A percentile compares a stretch with the other conserved stretches of the same genome.
phyloP scores from a whole-genome alignment of 1,140 invertebrate genomes.

The Lepidurus packardi region DNA sequence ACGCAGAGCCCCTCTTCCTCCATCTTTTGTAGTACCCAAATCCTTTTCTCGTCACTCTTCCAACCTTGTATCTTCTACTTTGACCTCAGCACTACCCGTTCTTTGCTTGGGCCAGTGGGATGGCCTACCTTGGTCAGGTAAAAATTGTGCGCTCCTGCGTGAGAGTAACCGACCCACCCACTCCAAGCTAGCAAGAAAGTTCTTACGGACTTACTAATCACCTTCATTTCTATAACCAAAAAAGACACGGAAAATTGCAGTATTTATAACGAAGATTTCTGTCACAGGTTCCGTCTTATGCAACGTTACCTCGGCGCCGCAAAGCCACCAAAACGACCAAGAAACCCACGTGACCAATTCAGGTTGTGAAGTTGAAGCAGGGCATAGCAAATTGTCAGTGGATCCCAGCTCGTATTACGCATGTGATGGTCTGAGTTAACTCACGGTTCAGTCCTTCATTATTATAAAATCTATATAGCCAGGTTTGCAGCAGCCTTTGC shows the following conservation, averaged over 20 bases:
- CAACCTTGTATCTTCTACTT: slow-evolving; percentile 13
- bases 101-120: slow-evolving; percentile 19
- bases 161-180: slow-evolving; percentile 16
- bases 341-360: slow-evolving; percentile 27
- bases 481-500: not conserved
- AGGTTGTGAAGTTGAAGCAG: slow-evolving; percentile 4
- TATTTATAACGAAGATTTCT: slow-evolving; percentile 30
- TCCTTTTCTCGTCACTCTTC: not conserved
- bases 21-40: not conserved
- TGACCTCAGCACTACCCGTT: not conserved
- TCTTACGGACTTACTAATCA: not conserved
- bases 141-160: slow-evolving; percentile 24
- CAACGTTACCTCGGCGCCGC: slow-evolving; percentile 53
- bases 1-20: not conserved
- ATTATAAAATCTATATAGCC: not conserved
- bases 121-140: not conserved
- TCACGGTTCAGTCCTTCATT: not conserved
- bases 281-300: slow-evolving; percentile 53
- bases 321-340: slow-evolving; percentile 48
- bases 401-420: not conserved
- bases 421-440: not conserved
- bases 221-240: too few relatives aligned
- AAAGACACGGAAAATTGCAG: not conserved
- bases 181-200: slow-evolving; percentile 1
- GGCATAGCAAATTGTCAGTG: slow-evolving; percentile 8